Evolutionary conservation across 1,140 invertebrate species (phyloP).

Genomic region (Chionoecetes opilio): DNA sequence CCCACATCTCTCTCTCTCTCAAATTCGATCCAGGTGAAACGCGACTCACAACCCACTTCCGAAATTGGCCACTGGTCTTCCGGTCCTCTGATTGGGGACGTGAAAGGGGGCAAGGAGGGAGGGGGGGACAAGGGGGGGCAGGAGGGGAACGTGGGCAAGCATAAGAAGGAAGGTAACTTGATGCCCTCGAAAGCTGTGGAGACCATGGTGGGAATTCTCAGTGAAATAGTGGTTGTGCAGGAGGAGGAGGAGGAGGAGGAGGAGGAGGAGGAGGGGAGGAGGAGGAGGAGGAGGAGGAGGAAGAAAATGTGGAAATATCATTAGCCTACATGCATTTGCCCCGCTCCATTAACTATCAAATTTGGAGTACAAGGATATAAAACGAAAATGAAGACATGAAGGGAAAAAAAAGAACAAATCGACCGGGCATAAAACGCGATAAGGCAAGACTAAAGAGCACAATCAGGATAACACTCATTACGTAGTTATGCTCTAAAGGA

Average conservation of each 20-base stretch:
- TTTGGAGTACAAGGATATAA: too few species aligned
- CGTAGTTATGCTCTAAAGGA: too few species aligned
- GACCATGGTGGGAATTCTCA: slow-evolving; percentile 17
- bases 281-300: not conserved
- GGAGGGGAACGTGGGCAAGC: not conserved
- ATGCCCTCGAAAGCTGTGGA: not conserved
- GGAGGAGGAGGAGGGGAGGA: not conserved
- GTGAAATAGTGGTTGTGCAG: not conserved
- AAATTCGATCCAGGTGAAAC: not conserved
- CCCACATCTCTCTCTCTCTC: not conserved
- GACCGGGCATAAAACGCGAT: too few species aligned
- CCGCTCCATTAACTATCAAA: too few species aligned
- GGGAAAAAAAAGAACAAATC: too few species aligned
- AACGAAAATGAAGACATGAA: too few species aligned
- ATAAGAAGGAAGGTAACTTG: slow-evolving; percentile 18
- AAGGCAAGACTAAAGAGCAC: too few species aligned
- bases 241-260: not conserved
- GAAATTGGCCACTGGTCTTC: not conserved
- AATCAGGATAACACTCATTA: too few species aligned
- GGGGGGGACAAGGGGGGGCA: not conserved
- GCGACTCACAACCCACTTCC: not conserved
- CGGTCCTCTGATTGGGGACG: not conserved
- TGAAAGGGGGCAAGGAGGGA: not conserved
- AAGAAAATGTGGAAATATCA: not conserved
- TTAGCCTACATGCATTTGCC: too few species aligned